Evolutionary conservation across 2,888 invertebrate species (phyloP).

Genomic region (Argyresthia goedartella): DNA sequence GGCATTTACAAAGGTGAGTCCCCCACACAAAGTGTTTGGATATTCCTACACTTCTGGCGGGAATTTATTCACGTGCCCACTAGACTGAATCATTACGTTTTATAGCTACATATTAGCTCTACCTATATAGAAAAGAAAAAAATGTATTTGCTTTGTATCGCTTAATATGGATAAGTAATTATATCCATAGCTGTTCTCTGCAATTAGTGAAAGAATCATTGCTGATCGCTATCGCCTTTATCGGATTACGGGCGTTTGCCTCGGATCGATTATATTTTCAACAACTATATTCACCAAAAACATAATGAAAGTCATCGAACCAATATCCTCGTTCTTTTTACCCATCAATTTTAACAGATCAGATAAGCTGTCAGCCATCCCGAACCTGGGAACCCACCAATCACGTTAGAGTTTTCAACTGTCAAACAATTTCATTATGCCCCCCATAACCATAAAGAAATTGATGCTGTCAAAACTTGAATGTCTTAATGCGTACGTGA

Average conservation of each 20-base stretch:
- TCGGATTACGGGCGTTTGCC: background rate
- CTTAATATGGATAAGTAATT: no score
- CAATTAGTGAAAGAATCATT: background rate
- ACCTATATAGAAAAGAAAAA: background rate
- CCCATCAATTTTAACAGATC: conserved; percentile 6
- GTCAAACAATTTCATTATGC: conserved; percentile 32
- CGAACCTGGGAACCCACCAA: conserved; percentile 23
- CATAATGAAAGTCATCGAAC: background rate
- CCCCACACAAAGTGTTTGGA: conserved; percentile 10
- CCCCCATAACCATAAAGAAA: conserved; percentile 29
- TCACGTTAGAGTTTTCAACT: conserved; percentile 39
- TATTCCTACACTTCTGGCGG: conserved; percentile 17
- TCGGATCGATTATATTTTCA: background rate
- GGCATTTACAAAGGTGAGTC: conserved; percentile 7
- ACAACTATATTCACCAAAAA: conserved; percentile 1
- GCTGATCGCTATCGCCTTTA: background rate
- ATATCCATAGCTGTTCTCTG: background rate
- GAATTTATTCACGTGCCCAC: conserved; percentile 17
- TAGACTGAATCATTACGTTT: conserved; percentile 24
- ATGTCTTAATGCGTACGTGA: conserved; percentile 43
- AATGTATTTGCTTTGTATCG: background rate
- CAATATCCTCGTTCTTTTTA: conserved; percentile 5
- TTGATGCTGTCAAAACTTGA: conserved; percentile 27
- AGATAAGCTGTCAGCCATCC: conserved; percentile 8
- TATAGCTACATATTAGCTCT: background rate